Base-by-base conservation (phyloP, 2,797 vertebrate species). In the Carcharodon carcharias region DNA sequence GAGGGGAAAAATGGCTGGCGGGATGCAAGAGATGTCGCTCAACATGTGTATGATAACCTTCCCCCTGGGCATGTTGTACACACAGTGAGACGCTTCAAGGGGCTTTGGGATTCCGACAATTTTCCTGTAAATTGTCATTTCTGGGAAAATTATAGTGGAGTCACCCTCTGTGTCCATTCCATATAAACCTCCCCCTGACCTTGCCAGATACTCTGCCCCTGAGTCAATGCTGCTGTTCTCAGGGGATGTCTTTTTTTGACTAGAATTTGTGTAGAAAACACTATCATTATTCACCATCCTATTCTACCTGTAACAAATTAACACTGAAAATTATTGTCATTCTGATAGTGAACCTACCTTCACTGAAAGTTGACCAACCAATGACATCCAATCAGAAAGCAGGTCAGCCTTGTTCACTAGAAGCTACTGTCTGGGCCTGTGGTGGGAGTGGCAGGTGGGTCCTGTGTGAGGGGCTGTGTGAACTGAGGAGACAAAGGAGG, bases 131-230 rank as follows among this genome's bases (percentile, higher is more conserved):
- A 98, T 95, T 97, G 98, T 8, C 98, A 98, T 96, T 98, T 98
- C 97, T 98, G 97, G 98, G 97, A 97, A 96, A 96, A 97, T 95
- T 97, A 97, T 91, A 98, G 98, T 28, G 98, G 97, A 95, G 67
- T 98, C 93, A 97, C 96, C 82, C 97, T 98, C 69, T 98, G 98
- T 28, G 97, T 97, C 96, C 98, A 98, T 98, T 98, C 97, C 0
- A 97, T 98, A 35, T 98, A 96, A 89, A 4, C 0, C 0, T 5
- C 7, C 26, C 28, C 26, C 69, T 71, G 69, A n/a, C 9, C 0
- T n/a, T 77, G 9, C 73, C 73, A 77, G 35, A n/a, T 35, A 11
- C 73, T 77, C 35, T n/a, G 14, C 35, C 73, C 73, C 65, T 77
- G 31, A 35, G 31, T 77, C 31, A 2, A 77, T 77, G 71, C 31